Evolutionary conservation across 2,797 vertebrate genomes (phyloP), one percentile per base, ranked within the genome.

Genomic region (Epinephelus coioides): DNA sequence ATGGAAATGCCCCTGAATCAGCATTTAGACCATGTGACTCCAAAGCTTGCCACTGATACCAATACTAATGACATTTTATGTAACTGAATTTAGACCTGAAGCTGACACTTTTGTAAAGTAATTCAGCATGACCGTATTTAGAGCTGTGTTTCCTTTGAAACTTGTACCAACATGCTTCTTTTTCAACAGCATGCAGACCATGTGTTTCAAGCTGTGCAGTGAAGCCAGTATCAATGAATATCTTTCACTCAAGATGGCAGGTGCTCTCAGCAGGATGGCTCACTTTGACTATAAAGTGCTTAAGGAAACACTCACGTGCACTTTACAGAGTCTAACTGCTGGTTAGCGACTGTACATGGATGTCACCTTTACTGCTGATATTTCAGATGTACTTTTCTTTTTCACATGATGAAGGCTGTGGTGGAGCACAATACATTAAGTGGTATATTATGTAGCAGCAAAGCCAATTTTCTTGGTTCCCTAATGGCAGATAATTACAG

Each of bases 1-100:
- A 82, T 76, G 64, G 54, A 75, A 85, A 76, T 57, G 64, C 51
- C 27, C 46, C 69, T 70, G 79, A 86, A 84, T 90, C 70, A 79
- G 82, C 83, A 70, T 81, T 66, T 65, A 6, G 38, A 60, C 13
- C 44, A 34, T 18, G 53, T 49, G 49, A 78, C 76, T 74, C 47
- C 15, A 57, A 75, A 43, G 51, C 47, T 11, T 34, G 79, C n/a
- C 5, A 17, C 64, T 56, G 19, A 83, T 79, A 69, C 74, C 64
- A 77, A 66, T 71, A 17, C 79, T 46, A 85, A 78, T 78, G 18
- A 74, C 54, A 83, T 73, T 11, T 47, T 77, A 60, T 56, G 17
- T 38, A 68, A 66, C 40, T 63, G 21, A 55, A 68, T 69, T 66
- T 53, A 65, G 25, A 71, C 34, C 49, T 55, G 44, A 65, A 62